Evolutionary conservation across 2,113 vertebrate genomes (phyloP).

Genomic region (Oceanodroma tethys): DNA sequence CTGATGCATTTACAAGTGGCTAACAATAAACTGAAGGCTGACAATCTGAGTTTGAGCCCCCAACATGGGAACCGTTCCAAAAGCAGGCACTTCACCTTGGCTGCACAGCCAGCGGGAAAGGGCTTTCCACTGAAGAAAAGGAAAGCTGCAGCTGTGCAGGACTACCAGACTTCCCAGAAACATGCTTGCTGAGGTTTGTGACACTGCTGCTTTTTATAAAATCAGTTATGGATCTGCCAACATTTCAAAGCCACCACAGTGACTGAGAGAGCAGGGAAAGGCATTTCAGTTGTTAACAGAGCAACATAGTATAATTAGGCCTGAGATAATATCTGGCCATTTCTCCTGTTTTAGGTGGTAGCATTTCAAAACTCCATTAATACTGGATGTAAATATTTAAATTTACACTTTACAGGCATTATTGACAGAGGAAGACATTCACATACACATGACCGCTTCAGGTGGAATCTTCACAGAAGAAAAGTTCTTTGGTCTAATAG

Average conservation of each 20-base stretch:
- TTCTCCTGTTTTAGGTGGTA: not conserved
- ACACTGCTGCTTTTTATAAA: not conserved
- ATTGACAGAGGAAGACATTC: not conserved
- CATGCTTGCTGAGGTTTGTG: not conserved
- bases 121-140: not conserved
- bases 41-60: not conserved
- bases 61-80: not conserved
- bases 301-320: not conserved
- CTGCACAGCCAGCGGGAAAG: not conserved
- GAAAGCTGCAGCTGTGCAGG: not conserved
- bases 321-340: not conserved
- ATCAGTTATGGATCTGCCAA: not conserved
- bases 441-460: not conserved
- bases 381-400: not conserved
- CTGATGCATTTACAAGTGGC: not conserved
- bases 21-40: not conserved
- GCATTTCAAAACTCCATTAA: not conserved
- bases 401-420: not conserved
- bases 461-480: not conserved
- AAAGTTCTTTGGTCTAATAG: not conserved
- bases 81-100: not conserved
- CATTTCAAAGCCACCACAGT: not conserved
- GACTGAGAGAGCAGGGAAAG: not conserved
- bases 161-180: not conserved
- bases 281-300: not conserved